Evolutionary conservation across 2,888 invertebrate species (phyloP), one percentile per base, ranked within the genome.

Genomic region (Carabus problematicus): DNA sequence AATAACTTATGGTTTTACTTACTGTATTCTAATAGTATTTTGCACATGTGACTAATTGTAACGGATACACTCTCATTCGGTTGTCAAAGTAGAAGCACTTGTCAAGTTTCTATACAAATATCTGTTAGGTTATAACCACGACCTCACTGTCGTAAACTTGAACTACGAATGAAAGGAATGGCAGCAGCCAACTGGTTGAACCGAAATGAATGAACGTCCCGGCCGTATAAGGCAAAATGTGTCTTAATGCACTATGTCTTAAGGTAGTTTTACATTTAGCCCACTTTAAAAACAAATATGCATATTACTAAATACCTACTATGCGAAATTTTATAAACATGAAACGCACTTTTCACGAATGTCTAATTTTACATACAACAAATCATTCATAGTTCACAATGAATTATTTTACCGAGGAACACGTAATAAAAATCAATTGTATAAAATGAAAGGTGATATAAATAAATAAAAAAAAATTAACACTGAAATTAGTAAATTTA

Each of bases 91-190:
- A 45, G 29, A 3, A 29, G 29, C 29, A 29, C 29, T 29, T 29
- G 29, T 29, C 29, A 29, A 29, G 29, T 3, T 29, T 29, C 29
- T 29, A 29, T 29, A 29, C 29, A 29, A 29, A 9, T 59, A 29
- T 42, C 39, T 59, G 59, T 59, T 59, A 59, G 59, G 42, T 59
- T 59, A 56, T 59, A 19, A 52, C 19, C 41, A 43, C 66, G 47
- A 66, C 66, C 66, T 66, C 66, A 40, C 58, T 16, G 52, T 16
- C 16, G 7, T 59, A 58, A 58, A 58, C 59, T 66, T 66, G 66
- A 59, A 59, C 66, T 66, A 66, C 59, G 49, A 56, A 56, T 56
- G 56, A 54, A 54, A 54, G 14, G 54, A 56, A 40, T 29, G 11
- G 40, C 12, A 56, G 18, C 18, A 40, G 29, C 18, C 43, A 64